Base-by-base conservation (phyloP, 2,888 invertebrate species). In the Calliphora vomitoria region DNA sequence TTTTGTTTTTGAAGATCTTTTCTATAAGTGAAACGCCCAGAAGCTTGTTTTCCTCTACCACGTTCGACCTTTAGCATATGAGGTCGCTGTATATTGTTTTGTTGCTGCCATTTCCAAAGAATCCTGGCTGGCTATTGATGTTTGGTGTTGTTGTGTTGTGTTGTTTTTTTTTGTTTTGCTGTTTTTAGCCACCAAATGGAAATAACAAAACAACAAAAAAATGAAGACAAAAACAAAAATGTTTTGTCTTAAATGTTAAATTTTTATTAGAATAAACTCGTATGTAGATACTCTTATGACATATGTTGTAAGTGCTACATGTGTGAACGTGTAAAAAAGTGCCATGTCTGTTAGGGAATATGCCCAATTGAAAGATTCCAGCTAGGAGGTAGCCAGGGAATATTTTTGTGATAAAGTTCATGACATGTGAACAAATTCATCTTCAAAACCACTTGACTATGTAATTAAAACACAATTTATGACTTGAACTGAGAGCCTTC, bases 1-100 rank as follows among this genome's bases (percentile, higher is more conserved):
- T 41, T 47, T 64, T 11, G 35, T 31, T 58, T 75, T 68, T 90
- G 89, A 91, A 89, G 89, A 86, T 64, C 55, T 35, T 47, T 41
- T 86, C 69, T 83, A 69, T 76, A 55, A 82, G 82, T 75, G 82
- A 79, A 85, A 88, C 86, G 87, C 89, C 89, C 89, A 89, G 89
- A 89, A 89, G 89, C 89, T 84, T 83, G 85, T 88, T 86, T 82
- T 84, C 35, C 62, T 82, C 74, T 83, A 69, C 75, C 86, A 82
- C 85, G 85, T 85, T 87, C 85, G 87, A 87, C 87, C 87, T 87
- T 80, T 87, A 85, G 85, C 85, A 81, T 81, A 85, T 87, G 82
- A 79, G 87, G 82, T 87, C 83, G 69, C 15, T 81, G 81, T 38
- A 55, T 85, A 85, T 79, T 64, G 50, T 50, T 64, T 2, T 76